Evolutionary conservation across 2,888 invertebrate genomes (phyloP).

Genomic region (Eupeodes latifasciatus): DNA sequence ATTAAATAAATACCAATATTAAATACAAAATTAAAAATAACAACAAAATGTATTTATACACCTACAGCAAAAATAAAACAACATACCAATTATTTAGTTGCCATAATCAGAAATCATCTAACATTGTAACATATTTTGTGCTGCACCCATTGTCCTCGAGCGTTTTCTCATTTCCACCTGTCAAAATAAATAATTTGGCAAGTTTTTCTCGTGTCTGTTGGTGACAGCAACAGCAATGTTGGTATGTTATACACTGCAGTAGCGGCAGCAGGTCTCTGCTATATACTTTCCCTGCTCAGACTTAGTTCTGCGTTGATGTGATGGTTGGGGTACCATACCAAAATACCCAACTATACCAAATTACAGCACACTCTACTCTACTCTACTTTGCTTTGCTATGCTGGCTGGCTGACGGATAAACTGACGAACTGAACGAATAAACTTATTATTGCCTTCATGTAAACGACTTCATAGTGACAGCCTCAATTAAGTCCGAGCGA

Average conservation of each 20-base stretch:
- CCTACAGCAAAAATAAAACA: background rate
- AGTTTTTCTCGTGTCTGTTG: slow-evolving; percentile 40
- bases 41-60: background rate
- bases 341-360: background rate
- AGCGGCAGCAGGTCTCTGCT: slow-evolving; percentile 15
- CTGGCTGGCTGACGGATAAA: background rate
- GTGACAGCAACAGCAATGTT: slow-evolving; percentile 36
- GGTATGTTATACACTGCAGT: background rate
- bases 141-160: slow-evolving; percentile 52
- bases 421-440: slow-evolving; percentile 4
- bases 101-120: slow-evolving; percentile 27
- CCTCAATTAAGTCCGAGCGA: slow-evolving; percentile 73
- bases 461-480: slow-evolving; percentile 74
- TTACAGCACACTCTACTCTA: background rate
- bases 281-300: background rate
- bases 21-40: background rate
- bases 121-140: slow-evolving; percentile 36
- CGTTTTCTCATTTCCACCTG: slow-evolving; percentile 66
- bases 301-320: slow-evolving; percentile 18
- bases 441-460: slow-evolving; percentile 73
- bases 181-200: slow-evolving; percentile 71
- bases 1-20: background rate
- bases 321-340: background rate
- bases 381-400: background rate
- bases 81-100: slow-evolving; percentile 6